Conservation (phyloP, 2,797 vertebrate species). For the Octomys mimax region DNA sequence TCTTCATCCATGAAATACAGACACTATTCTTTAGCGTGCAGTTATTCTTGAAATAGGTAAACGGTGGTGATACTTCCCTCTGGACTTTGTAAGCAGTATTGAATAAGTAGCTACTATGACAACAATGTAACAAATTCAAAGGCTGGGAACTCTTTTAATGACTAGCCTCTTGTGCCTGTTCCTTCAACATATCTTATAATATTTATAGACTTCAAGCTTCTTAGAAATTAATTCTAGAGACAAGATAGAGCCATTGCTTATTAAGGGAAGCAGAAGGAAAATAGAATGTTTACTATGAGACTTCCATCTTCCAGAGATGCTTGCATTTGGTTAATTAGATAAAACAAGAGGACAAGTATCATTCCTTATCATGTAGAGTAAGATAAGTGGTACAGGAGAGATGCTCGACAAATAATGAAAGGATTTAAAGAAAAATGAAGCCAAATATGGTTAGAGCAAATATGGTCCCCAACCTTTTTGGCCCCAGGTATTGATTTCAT, state of each 20-base stretch:
- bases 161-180: neutral
- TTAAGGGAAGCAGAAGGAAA: neutral
- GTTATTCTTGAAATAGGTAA: neutral
- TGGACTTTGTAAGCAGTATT: neutral
- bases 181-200: neutral
- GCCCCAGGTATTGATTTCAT: neutral
- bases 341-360: neutral
- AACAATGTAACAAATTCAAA: slow-evolving; percentile 25
- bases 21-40: neutral
- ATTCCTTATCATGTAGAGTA: neutral
- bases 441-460: neutral
- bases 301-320: slow-evolving; percentile 11
- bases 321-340: slow-evolving; percentile 47
- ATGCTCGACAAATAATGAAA: neutral
- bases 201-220: neutral
- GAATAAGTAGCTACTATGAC: neutral
- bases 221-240: neutral
- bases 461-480: neutral
- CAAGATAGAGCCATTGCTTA: neutral
- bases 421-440: slow-evolving; percentile 33
- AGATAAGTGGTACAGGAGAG: neutral
- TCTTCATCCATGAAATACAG: neutral
- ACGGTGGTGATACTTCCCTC: neutral
- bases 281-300: neutral
- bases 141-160: neutral